A percentile compares a stretch with the other conserved stretches of the same genome.
These are phyloP conservation scores for Hypomesus transpacificus DNA, from an alignment of 2,113 vertebrate species.

Conservation along the genomic window DNA sequence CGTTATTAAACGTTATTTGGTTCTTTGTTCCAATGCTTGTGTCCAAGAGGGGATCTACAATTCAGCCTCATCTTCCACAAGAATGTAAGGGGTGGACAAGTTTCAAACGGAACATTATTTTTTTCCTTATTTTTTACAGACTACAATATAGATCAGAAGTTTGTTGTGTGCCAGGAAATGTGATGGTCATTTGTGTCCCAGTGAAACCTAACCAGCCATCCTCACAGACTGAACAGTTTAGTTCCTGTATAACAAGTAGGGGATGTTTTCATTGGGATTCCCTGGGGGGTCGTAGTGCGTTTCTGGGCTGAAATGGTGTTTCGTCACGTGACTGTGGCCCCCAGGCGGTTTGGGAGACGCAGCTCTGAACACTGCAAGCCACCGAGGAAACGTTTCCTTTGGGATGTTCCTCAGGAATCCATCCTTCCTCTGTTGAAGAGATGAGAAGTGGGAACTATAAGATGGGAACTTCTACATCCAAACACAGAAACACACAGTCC, in stretches of 20 bases:
- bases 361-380: slow-evolving; percentile 36
- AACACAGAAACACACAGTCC: too few relatives aligned
- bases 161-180: slow-evolving; percentile 11
- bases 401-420: not conserved
- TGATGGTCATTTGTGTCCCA: slow-evolving; percentile 17
- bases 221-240: slow-evolving; percentile 32
- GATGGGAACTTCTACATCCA: too few relatives aligned
- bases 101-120: not conserved
- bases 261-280: slow-evolving; percentile 47
- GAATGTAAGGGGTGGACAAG: too few relatives aligned
- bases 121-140: too few relatives aligned
- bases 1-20: too few relatives aligned
- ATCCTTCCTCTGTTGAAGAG: slow-evolving; percentile 2
- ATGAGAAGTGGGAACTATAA: too few relatives aligned
- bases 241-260: slow-evolving; percentile 36
- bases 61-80: too few relatives aligned
- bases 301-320: slow-evolving; percentile 23
- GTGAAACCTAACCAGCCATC: slow-evolving; percentile 18
- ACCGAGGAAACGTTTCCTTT: slow-evolving; percentile 42
- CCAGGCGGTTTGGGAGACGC: slow-evolving; percentile 43
- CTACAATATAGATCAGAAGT: not conserved
- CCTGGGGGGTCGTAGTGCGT: slow-evolving; percentile 41
- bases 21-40: not conserved
- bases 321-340: slow-evolving; percentile 42
- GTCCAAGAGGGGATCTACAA: not conserved